Evolutionary conservation across 2,113 vertebrate genomes (phyloP).

Genomic region (Edolisoma coerulescens): DNA sequence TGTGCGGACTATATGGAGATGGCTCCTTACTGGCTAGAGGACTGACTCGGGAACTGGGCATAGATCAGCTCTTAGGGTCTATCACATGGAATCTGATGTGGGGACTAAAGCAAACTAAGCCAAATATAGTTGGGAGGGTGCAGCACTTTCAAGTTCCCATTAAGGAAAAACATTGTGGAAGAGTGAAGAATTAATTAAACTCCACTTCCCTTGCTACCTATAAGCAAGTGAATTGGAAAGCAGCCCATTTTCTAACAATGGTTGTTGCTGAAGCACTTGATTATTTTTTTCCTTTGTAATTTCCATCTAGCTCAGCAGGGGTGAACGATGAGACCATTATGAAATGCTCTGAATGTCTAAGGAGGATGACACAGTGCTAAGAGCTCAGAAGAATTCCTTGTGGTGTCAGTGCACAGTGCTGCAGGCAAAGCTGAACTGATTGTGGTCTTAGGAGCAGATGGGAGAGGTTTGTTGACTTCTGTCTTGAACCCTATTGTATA

Average conservation of each 20-base stretch:
- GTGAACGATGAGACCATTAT: background rate
- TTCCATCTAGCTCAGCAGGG: background rate
- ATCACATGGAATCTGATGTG: background rate
- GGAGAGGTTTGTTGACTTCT: background rate
- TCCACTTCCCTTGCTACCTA: background rate
- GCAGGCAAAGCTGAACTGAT: background rate
- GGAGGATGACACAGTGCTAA: background rate
- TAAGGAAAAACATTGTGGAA: background rate
- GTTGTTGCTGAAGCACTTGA: background rate
- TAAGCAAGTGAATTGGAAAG: background rate
- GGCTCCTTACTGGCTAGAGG: background rate
- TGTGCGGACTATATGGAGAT: background rate
- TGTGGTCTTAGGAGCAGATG: background rate
- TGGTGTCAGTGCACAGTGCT: background rate
- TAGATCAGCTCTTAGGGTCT: background rate
- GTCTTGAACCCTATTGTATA: background rate
- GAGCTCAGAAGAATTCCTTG: background rate
- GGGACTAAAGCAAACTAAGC: background rate
- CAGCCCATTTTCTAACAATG: background rate
- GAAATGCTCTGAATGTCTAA: background rate
- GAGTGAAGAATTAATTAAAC: background rate
- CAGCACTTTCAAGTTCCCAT: background rate
- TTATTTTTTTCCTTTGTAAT: background rate
- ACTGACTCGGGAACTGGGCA: background rate
- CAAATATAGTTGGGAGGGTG: background rate